Conservation (phyloP, 2,113 vertebrate genomes). For the Scortum barcoo region DNA sequence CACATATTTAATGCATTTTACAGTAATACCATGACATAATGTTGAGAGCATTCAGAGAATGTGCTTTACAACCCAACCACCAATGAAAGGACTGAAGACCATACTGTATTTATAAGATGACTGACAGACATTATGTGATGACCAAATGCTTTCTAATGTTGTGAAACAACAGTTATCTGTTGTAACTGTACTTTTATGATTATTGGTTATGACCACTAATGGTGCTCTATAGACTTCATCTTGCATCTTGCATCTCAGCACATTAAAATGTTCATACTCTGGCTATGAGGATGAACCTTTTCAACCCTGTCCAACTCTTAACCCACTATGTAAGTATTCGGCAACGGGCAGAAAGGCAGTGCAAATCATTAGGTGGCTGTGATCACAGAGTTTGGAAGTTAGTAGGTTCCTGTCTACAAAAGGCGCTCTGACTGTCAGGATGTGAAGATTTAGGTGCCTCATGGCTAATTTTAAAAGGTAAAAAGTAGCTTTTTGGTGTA, state of each 20-base stretch:
- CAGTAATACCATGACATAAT: constrained; percentile 26
- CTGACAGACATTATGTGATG: constrained; percentile 3
- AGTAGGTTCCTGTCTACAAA: constrained; percentile 12
- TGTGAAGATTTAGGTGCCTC: background rate
- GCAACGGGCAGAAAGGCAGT: background rate
- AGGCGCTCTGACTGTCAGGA: background rate
- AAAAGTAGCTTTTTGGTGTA: background rate
- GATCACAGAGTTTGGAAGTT: constrained; percentile 20
- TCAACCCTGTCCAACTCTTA: constrained; percentile 27
- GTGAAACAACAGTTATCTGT: constrained; percentile 24
- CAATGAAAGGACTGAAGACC: constrained; percentile 7
- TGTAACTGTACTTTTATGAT: constrained; percentile 52
- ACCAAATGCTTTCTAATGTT: constrained; percentile 17
- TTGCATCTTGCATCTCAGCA: constrained; percentile 35
- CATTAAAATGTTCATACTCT: constrained; percentile 19
- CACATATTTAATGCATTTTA: constrained; percentile 36
- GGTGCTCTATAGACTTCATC: constrained; percentile 31
- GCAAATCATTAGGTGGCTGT: constrained; percentile 9
- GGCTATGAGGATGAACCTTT: constrained; percentile 34
- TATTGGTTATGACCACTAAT: constrained; percentile 59
- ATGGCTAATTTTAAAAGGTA: constrained; percentile 19
- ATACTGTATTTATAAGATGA: constrained; percentile 7
- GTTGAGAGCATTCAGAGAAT: constrained; percentile 13
- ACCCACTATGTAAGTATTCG: constrained; percentile 20
- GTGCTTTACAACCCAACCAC: background rate